Evolutionary conservation across 2,888 invertebrate species (phyloP), one percentile per base, ranked within the genome.

Genomic region (Abscondita cerata): DNA sequence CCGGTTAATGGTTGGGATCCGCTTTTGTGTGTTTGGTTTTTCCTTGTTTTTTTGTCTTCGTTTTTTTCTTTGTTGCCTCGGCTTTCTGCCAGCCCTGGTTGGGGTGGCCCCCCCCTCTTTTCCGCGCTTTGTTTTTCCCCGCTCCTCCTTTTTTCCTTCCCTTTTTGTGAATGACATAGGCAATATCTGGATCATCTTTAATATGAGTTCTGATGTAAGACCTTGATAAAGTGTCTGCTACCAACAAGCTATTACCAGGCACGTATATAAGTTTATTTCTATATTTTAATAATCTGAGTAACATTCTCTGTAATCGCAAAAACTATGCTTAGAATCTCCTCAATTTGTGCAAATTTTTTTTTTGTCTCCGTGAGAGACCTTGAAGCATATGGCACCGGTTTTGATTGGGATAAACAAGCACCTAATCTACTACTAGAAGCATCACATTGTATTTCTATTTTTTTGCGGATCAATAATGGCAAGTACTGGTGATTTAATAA

Each of bases 371-470:
- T 57, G 16, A 50, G 50, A n/a, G 61, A 51, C 36, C 67, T 61
- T 11, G 41, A 15, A 16, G 41, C 41, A 41, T 16, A 41, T 13
- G 16, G 6, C 8, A 13, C 41, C 6, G 68, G 70, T 8, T 64
- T 69, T 67, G 59, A 70, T 13, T 59, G 59, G 9, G 67, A 31
- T n/a, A 71, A 52, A 25, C 62, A 67, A 31, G 61, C 62, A 3
- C 69, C 69, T 18, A 68, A 15, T n/a, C 66, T 69, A 53, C 44
- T 25, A 53, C 59, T 41, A 13, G 68, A 69, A 19, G 68, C 62
- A 62, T 71, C 70, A 18, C 55, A 59, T 34, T 62, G 65, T 18
- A 67, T 46, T 46, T 52, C 56, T 34, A 66, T 47, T 34, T 56
- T 46, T 50, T 20, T 54, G 41, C 1, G 34, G n/a, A 55, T 66